Evolutionary conservation across 1,140 invertebrate genomes (phyloP).

Genomic region (Eufriesea mexicana): DNA sequence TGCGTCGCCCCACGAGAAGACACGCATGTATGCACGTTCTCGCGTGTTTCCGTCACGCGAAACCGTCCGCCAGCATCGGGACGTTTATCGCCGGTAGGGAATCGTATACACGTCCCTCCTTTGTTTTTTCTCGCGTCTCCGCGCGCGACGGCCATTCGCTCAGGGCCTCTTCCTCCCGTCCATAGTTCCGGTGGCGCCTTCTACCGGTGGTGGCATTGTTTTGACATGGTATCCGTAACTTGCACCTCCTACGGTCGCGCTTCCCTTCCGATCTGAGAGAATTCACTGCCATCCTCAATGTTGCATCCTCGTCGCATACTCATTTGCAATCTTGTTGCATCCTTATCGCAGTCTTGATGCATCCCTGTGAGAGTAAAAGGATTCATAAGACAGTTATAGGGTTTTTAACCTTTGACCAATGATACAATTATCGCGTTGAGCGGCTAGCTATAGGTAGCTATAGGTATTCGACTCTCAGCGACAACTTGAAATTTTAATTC

Average conservation of each 20-base stretch:
- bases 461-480: too few relatives aligned
- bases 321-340: too few relatives aligned
- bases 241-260: neutral
- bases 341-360: too few relatives aligned
- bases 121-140: neutral
- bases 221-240: neutral
- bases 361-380: too few relatives aligned
- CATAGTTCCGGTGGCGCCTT: slow-evolving; percentile 60
- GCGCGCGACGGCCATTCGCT: neutral
- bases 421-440: too few relatives aligned
- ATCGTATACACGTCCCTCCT: slow-evolving; percentile 52
- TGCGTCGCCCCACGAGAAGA: slow-evolving; percentile 49
- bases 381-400: too few relatives aligned
- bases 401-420: too few relatives aligned
- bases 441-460: too few relatives aligned
- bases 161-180: neutral
- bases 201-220: neutral
- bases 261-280: neutral
- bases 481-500: too few relatives aligned
- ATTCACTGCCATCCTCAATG: too few relatives aligned
- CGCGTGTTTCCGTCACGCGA: slow-evolving; percentile 63
- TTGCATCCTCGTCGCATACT: too few relatives aligned
- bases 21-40: slow-evolving; percentile 52
- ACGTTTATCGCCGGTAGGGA: slow-evolving; percentile 59
- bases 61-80: slow-evolving; percentile 27